A percentile compares a stretch with the other conserved stretches of the same genome.
Evolutionary conservation across 2,888 invertebrate species (phyloP).

Genomic region (Tridacna gigas): DNA sequence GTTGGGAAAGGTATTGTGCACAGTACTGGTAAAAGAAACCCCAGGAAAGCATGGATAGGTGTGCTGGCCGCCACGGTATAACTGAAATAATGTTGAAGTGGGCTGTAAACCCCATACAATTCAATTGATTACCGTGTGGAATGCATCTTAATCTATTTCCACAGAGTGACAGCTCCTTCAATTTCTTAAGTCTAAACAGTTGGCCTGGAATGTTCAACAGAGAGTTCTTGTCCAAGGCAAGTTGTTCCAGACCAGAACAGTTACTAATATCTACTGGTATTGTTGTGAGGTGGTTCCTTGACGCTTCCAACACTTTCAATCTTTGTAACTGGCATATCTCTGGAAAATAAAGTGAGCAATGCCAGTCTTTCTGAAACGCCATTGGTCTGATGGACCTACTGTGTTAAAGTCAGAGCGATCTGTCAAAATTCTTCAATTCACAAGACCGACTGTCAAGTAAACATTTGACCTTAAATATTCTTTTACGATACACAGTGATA

Average conservation of each 20-base stretch:
- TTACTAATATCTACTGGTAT: background rate
- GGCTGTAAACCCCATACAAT: background rate
- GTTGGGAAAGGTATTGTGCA: too few species aligned
- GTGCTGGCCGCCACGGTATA: too few species aligned
- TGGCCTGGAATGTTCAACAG: slow-evolving; percentile 12
- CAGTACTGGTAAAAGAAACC: too few species aligned
- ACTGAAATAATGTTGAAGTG: background rate
- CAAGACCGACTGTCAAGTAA: too few species aligned
- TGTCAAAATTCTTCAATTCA: too few species aligned
- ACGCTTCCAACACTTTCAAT: slow-evolving; percentile 16
- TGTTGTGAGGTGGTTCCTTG: slow-evolving; percentile 5
- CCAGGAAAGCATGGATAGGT: too few species aligned
- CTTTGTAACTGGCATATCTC: slow-evolving; percentile 9
- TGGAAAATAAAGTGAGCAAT: background rate
- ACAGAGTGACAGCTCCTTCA: slow-evolving; percentile 24
- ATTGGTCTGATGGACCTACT: too few species aligned
- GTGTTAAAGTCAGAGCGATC: too few species aligned
- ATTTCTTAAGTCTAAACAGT: background rate
- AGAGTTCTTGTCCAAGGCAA: slow-evolving; percentile 24
- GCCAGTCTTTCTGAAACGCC: too few species aligned
- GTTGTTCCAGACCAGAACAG: background rate
- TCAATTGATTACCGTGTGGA: slow-evolving; percentile 29
- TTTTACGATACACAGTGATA: too few species aligned
- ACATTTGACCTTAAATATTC: too few species aligned
- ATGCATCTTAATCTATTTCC: slow-evolving; percentile 15